These are phyloP conservation scores for Actenoides lindsayi DNA, from an alignment of 2,113 vertebrate species.

Conservation along the genomic window DNA sequence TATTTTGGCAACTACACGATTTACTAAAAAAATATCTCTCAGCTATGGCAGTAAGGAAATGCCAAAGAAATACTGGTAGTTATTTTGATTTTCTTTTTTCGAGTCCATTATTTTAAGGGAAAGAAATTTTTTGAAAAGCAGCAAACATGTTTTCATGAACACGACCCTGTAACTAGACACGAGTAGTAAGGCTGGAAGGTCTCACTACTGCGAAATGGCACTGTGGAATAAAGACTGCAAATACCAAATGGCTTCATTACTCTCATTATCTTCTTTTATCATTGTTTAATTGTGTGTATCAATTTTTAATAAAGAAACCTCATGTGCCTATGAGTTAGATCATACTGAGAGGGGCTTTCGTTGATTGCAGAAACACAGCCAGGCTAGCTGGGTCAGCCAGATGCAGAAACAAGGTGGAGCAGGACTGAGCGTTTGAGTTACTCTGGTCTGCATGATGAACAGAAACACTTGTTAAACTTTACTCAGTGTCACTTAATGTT, in stretches of 20 bases:
- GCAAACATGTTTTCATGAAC: neutral
- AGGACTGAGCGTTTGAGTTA: neutral
- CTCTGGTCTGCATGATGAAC: neutral
- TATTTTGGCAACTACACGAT: neutral
- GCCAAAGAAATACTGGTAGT: neutral
- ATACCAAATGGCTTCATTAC: constrained; percentile 21
- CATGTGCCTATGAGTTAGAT: neutral
- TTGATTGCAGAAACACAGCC: neutral
- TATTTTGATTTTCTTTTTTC: neutral
- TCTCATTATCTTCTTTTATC: constrained; percentile 13
- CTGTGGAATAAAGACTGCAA: constrained; percentile 23
- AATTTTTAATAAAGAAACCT: constrained; percentile 44
- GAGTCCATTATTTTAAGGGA: neutral
- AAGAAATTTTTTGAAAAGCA: neutral
- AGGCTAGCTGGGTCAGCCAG: neutral
- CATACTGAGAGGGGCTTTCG: neutral
- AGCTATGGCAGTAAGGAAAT: neutral
- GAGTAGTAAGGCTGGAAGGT: neutral
- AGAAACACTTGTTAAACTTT: constrained; percentile 27
- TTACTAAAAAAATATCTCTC: neutral
- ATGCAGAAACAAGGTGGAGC: neutral
- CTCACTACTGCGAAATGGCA: neutral
- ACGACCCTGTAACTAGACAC: neutral
- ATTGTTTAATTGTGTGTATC: constrained; percentile 19
- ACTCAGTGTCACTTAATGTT: neutral